Evolutionary conservation across 2,888 invertebrate species (phyloP).

Genomic region (Abrostola triplasia): DNA sequence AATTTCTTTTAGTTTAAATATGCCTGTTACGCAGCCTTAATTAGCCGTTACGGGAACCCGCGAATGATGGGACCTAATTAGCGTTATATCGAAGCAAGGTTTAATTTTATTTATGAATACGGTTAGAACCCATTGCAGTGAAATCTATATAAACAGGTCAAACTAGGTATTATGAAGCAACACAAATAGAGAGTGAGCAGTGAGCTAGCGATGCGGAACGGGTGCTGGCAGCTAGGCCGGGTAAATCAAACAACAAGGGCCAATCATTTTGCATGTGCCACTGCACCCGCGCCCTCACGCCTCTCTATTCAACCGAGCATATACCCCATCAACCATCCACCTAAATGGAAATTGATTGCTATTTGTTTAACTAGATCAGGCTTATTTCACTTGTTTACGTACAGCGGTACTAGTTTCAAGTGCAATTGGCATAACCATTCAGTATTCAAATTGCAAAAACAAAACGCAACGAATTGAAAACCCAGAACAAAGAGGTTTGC

Average conservation of each 20-base stretch:
- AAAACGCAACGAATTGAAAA: too few relatives aligned
- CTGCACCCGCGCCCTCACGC: constrained; percentile 53
- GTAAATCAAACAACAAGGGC: constrained; percentile 80
- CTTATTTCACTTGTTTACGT: constrained; percentile 1
- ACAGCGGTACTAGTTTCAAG: neutral
- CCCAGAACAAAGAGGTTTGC: too few relatives aligned
- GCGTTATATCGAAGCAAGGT: neutral
- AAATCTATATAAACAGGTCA: constrained; percentile 53
- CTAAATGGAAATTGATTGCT: constrained; percentile 55
- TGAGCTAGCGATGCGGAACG: constrained; percentile 66
- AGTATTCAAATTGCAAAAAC: neutral
- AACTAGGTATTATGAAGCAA: constrained; percentile 54
- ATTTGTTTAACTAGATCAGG: constrained; percentile 33
- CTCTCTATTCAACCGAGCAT: constrained; percentile 63
- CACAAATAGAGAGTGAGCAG: constrained; percentile 54
- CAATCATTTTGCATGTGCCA: constrained; percentile 72
- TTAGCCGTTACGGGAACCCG: too few relatives aligned
- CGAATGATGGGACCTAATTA: too few relatives aligned
- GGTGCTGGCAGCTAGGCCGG: constrained; percentile 70
- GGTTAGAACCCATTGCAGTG: constrained; percentile 32
- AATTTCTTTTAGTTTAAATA: neutral
- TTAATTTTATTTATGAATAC: neutral
- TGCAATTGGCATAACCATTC: neutral
- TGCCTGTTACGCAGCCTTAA: neutral
- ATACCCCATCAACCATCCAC: constrained; percentile 42